Percentiles rank a stretch among this genome's conserved stretches.
Evolutionary conservation across 1,140 invertebrate genomes (phyloP).

Genomic region (Nebria ingens): DNA sequence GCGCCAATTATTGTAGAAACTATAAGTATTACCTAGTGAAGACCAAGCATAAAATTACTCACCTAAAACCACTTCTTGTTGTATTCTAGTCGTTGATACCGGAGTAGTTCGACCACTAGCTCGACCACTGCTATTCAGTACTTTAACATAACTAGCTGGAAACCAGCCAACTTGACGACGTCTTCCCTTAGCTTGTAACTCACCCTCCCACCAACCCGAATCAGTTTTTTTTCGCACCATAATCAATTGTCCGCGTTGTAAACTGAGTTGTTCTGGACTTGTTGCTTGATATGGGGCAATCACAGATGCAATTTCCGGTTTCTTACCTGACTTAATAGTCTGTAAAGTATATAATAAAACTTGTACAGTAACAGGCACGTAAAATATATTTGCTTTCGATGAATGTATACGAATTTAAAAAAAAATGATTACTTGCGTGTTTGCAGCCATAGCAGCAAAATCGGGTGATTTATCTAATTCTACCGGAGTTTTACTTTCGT

Average conservation of each 20-base stretch:
- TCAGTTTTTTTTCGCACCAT: constrained; percentile 93
- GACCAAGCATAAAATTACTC: too few species aligned
- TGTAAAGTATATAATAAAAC: constrained; percentile 1
- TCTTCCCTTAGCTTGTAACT: constrained; percentile 92
- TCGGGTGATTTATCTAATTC: constrained; percentile 37
- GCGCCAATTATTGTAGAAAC: too few species aligned
- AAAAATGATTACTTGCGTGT: constrained; percentile 36
- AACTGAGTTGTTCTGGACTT: constrained; percentile 78
- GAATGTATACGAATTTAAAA: constrained; percentile 13
- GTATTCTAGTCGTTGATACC: constrained; percentile 49
- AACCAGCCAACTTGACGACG: constrained; percentile 95
- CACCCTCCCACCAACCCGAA: constrained; percentile 99
- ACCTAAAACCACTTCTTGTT: constrained; percentile 44
- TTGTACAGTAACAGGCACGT: neutral
- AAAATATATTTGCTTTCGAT: neutral
- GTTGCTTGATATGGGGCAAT: constrained; percentile 81
- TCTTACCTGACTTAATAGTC: constrained; percentile 40
- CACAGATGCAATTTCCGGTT: constrained; percentile 80
- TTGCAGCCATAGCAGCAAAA: constrained; percentile 38
- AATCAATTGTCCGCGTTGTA: constrained; percentile 88
- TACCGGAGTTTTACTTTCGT: constrained; percentile 36
- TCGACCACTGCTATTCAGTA: constrained; percentile 50
- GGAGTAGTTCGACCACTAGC: constrained; percentile 63
- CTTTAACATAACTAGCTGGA: constrained; percentile 92
- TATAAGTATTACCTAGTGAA: too few species aligned